Base-by-base conservation (phyloP, 2,797 vertebrate species). In the Muscicapa comitata region DNA sequence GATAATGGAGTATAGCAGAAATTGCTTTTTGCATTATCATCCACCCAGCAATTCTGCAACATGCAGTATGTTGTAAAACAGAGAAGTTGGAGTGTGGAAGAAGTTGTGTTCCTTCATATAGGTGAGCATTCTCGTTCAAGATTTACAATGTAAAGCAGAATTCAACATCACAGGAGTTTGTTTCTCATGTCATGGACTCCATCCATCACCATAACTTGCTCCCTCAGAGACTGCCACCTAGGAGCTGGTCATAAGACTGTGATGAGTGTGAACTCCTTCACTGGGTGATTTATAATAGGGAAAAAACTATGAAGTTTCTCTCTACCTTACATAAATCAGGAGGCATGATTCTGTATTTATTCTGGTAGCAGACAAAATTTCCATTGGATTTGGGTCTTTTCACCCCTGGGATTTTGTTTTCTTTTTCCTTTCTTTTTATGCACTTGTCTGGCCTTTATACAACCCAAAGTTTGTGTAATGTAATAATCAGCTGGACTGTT, bases 251-350 rank as follows among this genome's bases (percentile, higher is more conserved):
- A 21, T 0, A 43, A 35, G 19, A 8, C 42, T 12, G 23, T 7
- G 31, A 17, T 71, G 31, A 61, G 58, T 14, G 13, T 58, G 19
- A 66, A 11, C 20, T 55, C 16, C 33, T 90, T 67, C 29, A 18
- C 57, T 77, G 50, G 3, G 2, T 59, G 19, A 48, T 51, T 57
- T 54, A 8, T 31, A 16, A 54, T 61, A 79, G n/a, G 53, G 11
- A 14, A 63, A 81, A 43, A 83, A 74, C 2, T 3, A 15, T 20
- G 4, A 78, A 48, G 11, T 45, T 8, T 73, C 18, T 65, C 7
- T 80, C 35, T 38, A 33, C 21, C 18, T 55, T 73, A 23, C 2
- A 2, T 70, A 5, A n/a, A 54, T 75, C 0, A 0, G 43, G 33
- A 75, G 17, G 19, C 17, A 2, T 40, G 33, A 47, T 59, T 75